phyloP scores from a whole-genome alignment of 2,888 invertebrate genomes.

The Nemoura dubitans region DNA sequence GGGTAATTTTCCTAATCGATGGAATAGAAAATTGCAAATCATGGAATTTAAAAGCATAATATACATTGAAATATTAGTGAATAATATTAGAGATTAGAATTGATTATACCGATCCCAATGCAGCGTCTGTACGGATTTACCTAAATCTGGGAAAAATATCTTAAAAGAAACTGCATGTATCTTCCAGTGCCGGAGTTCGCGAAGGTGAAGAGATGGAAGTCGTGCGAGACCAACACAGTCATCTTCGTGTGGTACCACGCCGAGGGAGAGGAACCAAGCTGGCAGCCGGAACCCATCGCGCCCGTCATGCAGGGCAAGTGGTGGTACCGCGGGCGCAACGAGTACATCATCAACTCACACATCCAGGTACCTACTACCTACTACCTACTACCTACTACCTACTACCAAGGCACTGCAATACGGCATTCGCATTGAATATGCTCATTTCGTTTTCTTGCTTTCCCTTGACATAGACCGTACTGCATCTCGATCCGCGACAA shows the following conservation, averaged over 20 bases:
- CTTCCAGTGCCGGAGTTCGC: slow-evolving; percentile 73
- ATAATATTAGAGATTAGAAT: too few relatives aligned
- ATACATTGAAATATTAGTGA: too few relatives aligned
- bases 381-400: neutral
- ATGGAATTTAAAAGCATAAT: too few relatives aligned
- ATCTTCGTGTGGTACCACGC: slow-evolving; percentile 87
- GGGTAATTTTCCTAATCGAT: too few relatives aligned
- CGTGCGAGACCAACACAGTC: slow-evolving; percentile 74
- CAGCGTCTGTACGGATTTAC: too few relatives aligned
- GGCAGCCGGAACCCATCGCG: slow-evolving; percentile 69
- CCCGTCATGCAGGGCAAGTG: slow-evolving; percentile 67
- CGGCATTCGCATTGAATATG: neutral
- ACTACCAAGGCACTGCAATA: too few relatives aligned
- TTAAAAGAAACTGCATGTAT: neutral
- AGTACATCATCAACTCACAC: slow-evolving; percentile 79
- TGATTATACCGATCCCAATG: too few relatives aligned
- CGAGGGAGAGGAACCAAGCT: slow-evolving; percentile 73
- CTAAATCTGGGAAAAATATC: too few relatives aligned
- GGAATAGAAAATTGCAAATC: too few relatives aligned
- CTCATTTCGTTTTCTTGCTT: neutral
- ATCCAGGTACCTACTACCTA: slow-evolving; percentile 68
- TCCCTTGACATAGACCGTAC: too few relatives aligned
- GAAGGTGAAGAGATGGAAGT: slow-evolving; percentile 74
- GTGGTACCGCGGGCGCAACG: slow-evolving; percentile 79
- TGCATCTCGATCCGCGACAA: too few relatives aligned